A percentile compares a stretch with the other conserved stretches of the same genome.
Evolutionary conservation across 1,140 invertebrate species (phyloP).

Genomic region (Amphibalanus amphitrite): DNA sequence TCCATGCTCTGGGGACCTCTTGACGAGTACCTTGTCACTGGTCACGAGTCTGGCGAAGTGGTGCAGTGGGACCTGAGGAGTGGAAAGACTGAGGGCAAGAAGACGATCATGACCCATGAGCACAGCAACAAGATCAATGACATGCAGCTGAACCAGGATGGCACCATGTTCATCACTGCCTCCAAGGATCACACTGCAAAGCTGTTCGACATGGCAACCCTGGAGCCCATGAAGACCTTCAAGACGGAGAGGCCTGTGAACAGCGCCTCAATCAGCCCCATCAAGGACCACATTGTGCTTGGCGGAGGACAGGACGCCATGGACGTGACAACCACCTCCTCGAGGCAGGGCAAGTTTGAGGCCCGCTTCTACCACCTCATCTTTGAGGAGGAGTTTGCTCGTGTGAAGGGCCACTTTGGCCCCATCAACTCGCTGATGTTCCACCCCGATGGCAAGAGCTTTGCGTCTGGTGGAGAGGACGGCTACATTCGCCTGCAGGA

Average conservation of each 20-base stretch:
- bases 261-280: conserved; percentile 87
- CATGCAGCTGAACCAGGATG: conserved; percentile 83
- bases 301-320: conserved; percentile 97
- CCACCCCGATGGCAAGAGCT: conserved; percentile 94
- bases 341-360: conserved; percentile 92
- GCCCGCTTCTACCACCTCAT: conserved; percentile 94
- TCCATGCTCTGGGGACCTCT: conserved; percentile 80
- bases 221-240: conserved; percentile 79
- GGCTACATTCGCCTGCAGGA: conserved; percentile 91
- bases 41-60: conserved; percentile 84
- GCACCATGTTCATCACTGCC: conserved; percentile 89
- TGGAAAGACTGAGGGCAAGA: conserved; percentile 49
- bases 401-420: conserved; percentile 98
- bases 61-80: conserved; percentile 57
- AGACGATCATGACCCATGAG: conserved; percentile 51
- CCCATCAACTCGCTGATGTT: conserved; percentile 97
- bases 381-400: conserved; percentile 98
- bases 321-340: conserved; percentile 94
- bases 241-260: conserved; percentile 93
- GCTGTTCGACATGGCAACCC: conserved; percentile 69
- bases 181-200: conserved; percentile 88
- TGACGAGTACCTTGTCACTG: conserved; percentile 81
- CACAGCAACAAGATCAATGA: conserved; percentile 83
- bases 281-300: conserved; percentile 77
- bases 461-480: conserved; percentile 94